Evolutionary conservation across 2,797 vertebrate genomes (phyloP).

Genomic region (Gila robusta): DNA sequence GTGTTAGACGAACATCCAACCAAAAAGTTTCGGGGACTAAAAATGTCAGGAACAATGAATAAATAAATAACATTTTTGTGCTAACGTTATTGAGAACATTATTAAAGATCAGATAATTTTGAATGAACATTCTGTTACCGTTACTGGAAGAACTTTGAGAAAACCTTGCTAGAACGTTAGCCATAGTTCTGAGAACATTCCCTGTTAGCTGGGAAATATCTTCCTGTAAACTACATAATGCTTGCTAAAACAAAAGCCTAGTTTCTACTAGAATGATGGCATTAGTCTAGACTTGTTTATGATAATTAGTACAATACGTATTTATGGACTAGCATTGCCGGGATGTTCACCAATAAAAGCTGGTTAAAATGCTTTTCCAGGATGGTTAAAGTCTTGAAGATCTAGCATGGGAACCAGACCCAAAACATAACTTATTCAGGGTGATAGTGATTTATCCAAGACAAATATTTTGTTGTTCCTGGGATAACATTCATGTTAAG

Average conservation of each 20-base stretch:
- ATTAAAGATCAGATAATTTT: neutral
- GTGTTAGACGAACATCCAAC: neutral
- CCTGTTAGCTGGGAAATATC: neutral
- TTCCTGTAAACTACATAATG: neutral
- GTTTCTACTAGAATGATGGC: neutral
- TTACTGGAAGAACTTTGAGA: neutral
- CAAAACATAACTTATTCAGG: neutral
- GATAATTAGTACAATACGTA: neutral
- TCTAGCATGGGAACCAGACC: neutral
- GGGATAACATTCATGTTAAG: neutral
- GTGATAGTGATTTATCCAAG: neutral
- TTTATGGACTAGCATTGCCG: neutral
- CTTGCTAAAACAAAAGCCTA: neutral
- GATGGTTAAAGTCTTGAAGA: neutral
- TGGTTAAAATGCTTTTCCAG: neutral
- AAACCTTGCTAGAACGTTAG: neutral
- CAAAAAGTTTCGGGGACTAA: neutral
- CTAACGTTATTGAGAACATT: neutral
- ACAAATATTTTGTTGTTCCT: neutral
- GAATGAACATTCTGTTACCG: neutral
- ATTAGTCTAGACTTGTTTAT: neutral
- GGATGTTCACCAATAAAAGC: neutral
- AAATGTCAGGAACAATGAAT: neutral
- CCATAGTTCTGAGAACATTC: neutral
- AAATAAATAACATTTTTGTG: neutral